A percentile compares a stretch with the other conserved stretches of the same genome.
phyloP scores from a whole-genome alignment of 2,113 vertebrate species.

The Empidonax alnorum region DNA sequence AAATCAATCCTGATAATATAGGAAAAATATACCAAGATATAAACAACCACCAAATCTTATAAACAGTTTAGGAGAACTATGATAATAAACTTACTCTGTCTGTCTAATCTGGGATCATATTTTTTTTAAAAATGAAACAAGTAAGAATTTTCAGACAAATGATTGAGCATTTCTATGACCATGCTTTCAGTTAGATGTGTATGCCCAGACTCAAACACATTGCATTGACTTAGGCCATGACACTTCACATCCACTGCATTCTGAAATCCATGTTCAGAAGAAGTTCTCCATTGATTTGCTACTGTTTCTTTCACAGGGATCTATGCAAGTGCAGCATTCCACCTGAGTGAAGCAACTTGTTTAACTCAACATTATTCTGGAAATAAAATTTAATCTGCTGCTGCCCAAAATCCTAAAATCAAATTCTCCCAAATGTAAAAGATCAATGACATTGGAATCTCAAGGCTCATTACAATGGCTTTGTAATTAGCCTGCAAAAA shows the following conservation, averaged over 20 bases:
- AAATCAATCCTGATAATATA: not conserved
- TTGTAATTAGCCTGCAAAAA: constrained; percentile 56
- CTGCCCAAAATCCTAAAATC: constrained; percentile 9
- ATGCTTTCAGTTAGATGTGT: not conserved
- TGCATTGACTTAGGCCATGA: not conserved
- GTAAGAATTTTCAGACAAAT: not conserved
- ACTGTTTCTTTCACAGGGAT: not conserved
- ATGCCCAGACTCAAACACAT: not conserved
- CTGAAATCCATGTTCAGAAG: not conserved
- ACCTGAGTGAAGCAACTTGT: not conserved
- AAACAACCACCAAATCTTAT: not conserved
- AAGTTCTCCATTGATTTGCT: not conserved
- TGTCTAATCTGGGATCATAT: not conserved
- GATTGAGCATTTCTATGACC: not conserved
- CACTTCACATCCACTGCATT: not conserved
- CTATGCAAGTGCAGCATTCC: not conserved
- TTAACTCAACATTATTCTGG: not conserved
- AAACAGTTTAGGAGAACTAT: not conserved
- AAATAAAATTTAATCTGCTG: constrained; percentile 20
- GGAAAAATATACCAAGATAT: not conserved
- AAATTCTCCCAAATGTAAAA: constrained; percentile 18
- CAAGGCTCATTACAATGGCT: constrained; percentile 39
- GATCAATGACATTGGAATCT: constrained; percentile 26
- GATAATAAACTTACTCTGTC: not conserved
- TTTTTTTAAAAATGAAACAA: not conserved